Base-by-base conservation (phyloP, 2,113 vertebrate genomes). In the Nerophis lumbriciformis region DNA sequence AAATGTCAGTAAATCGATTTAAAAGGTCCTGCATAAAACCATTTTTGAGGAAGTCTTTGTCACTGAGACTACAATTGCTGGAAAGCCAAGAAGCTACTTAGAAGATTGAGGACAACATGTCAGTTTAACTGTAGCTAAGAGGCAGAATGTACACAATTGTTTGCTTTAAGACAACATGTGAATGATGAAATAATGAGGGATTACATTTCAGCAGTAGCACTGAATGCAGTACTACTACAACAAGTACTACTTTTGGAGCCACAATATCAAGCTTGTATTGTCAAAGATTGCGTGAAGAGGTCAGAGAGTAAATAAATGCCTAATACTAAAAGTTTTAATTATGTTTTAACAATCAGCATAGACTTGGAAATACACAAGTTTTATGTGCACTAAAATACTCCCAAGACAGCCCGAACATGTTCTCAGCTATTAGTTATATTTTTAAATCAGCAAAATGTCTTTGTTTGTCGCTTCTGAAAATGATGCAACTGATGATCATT, bases 161-260 rank as follows among this genome's bases (percentile, higher is more conserved):
- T 49, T 68, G 37, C 49, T 76, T 71, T 60, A 73, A 73, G 66
- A 76, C 68, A 16, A 71, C 55, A 66, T 61, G 72, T 68, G 61
- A 28, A 28, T 28, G 28, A 28, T 28, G 28, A 28, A 28, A 4
- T 28, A 28, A 28, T 28, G 28, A 28, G 55, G 10, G n/a, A 57
- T 13, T 42, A 21, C 4, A 12, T n/a, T 21, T 16, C 12, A 5
- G 5, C 8, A 38, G 4, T 16, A 6, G 16, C 38, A 19, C 5
- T 44, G 38, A 57, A 37, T 16, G 37, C 28, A 28, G 28, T 28
- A 28, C 28, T 4, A 28, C 28, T 28, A 28, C 28, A 3, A 28
- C 19, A 28, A 28, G 28, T 28, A 28, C 28, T 28, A 28, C 28
- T 7, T 36, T 5, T 14, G 6, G 28, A 53, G 12, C 51, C 11